A percentile compares a stretch with the other conserved stretches of the same genome.
phyloP scores from a whole-genome alignment of 2,888 invertebrate species.

The Netelia virgata region DNA sequence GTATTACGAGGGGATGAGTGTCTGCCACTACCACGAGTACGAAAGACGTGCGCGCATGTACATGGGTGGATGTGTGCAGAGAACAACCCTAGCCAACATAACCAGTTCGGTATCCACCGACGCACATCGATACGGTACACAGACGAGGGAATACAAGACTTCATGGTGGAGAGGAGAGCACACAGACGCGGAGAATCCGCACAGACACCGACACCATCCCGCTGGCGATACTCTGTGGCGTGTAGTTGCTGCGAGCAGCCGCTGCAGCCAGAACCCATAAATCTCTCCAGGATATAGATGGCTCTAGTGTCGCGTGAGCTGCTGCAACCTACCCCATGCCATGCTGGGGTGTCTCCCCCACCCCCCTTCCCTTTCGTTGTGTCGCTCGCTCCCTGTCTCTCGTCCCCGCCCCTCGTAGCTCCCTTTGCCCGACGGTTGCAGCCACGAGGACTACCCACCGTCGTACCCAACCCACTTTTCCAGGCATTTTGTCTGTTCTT shows the following conservation, averaged over 20 bases:
- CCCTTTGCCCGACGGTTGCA: conserved; percentile 64
- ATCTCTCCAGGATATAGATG: conserved; percentile 84
- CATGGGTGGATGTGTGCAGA: conserved; percentile 10
- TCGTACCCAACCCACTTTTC: conserved; percentile 74
- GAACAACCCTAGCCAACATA: neutral
- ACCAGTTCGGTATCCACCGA: conserved; percentile 18
- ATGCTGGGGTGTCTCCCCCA: conserved; percentile 79
- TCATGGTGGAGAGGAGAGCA: neutral
- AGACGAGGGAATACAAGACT: conserved; percentile 46
- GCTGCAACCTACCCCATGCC: conserved; percentile 84
- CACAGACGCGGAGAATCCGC: conserved; percentile 53
- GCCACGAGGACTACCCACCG: conserved; percentile 72
- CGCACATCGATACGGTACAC: conserved; percentile 57
- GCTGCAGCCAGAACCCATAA: conserved; percentile 84
- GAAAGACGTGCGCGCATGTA: conserved; percentile 47
- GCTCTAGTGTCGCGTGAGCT: conserved; percentile 84
- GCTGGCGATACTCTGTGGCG: conserved; percentile 78
- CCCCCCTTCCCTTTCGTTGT: conserved; percentile 65
- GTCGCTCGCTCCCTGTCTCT: conserved; percentile 69
- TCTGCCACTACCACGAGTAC: conserved; percentile 62
- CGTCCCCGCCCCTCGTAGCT: conserved; percentile 77
- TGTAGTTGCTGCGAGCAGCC: conserved; percentile 83
- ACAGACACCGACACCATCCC: conserved; percentile 69
- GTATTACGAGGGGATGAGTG: neutral
- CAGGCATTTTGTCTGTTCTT: conserved; percentile 60